Evolutionary conservation across 2,797 vertebrate genomes (phyloP).

Genomic region (Balearica regulorum): DNA sequence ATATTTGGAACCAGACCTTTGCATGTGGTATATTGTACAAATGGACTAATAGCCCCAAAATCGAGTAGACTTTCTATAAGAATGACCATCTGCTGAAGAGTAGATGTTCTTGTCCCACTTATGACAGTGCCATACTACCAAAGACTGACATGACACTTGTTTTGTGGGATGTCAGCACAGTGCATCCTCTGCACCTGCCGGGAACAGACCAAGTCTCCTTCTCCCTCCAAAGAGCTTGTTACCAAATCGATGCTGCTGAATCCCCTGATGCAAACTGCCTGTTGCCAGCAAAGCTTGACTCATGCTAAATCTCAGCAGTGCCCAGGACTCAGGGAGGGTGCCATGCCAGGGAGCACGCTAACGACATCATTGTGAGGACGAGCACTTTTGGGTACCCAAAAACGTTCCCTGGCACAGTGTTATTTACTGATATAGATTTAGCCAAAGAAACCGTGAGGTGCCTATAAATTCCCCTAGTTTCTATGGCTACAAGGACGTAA

Average conservation of each 20-base stretch:
- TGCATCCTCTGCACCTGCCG: not conserved
- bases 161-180: not conserved
- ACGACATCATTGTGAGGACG: not conserved
- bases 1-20: not conserved
- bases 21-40: not conserved
- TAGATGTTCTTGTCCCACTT: not conserved
- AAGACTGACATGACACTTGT: fast-evolving
- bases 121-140: fast-evolving
- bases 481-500: conserved; percentile 3
- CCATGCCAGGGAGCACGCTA: not conserved
- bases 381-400: not conserved
- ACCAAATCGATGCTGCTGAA: not conserved
- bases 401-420: not conserved
- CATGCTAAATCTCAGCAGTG: fast-evolving
- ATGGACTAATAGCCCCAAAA: not conserved
- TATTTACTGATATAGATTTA: not conserved
- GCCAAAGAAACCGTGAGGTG: not conserved
- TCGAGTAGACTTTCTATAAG: fast-evolving
- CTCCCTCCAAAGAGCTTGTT: not conserved
- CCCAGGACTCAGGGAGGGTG: not conserved
- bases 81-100: not conserved
- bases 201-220: not conserved
- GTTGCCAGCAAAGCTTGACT: not conserved
- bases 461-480: conserved; percentile 26
- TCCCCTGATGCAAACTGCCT: not conserved